Base-by-base conservation (phyloP, 2,113 vertebrate genomes). In the Dipodomys stephensi region DNA sequence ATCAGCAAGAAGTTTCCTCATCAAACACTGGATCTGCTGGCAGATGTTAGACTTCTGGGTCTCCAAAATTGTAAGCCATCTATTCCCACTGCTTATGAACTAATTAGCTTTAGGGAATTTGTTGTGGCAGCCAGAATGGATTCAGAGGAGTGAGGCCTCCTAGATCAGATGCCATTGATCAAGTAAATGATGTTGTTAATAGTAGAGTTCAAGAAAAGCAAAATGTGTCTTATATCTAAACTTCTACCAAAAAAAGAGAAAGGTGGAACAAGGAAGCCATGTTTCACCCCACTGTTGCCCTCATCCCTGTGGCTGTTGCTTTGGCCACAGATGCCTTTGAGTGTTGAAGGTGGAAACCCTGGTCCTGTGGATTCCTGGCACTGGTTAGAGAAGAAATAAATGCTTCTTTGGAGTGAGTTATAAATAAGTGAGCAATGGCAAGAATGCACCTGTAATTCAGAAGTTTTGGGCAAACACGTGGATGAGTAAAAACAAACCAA, bases 371-470 rank as follows among this genome's bases (percentile, higher is more conserved):
- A 71, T 87, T 57, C 25, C 49, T 78, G 20, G 35, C 22, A n/a
- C 7, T 91, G 72, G 30, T 19, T 27, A 62, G n/a, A 83, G n/a
- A 35, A 83, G 27, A 86, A 94, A 88, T 39, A 83, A 83, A 44
- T 39, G 18, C 9, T 49, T 88, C 39, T 77, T 11, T 83, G 20
- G 30, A 49, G 60, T 62, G 35, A 80, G 27, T 79, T 60, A 53
- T 28, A 25, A 53, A 23, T 64, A 80, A 88, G 12, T 86, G 3
- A 62, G 62, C 9, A 53, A 46, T 19, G 27, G 49, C 32, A 74
- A 65, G 5, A 71, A 30, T 64, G 11, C 16, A 77, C 1, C 19
- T 68, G 23, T 68, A 46, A 69, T 78, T 89, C 22, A 23, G n/a
- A 46, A 6, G 71, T 84, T 2, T 60, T 10, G 2, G 35, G 3